phyloP scores from a whole-genome alignment of 2,888 invertebrate species.

The Patella caerulea region DNA sequence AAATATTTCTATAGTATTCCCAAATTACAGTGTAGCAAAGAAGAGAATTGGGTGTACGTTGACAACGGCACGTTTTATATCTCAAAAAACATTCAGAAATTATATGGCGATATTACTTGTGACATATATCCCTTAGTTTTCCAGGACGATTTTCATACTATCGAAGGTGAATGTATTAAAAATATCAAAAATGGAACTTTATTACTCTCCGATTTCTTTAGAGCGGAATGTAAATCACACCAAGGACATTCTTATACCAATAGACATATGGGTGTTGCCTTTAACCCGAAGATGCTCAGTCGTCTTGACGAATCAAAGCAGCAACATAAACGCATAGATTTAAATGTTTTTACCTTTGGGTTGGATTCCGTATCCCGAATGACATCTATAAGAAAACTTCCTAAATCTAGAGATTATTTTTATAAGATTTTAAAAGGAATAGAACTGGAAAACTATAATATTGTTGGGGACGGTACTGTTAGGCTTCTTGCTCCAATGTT shows the following conservation, averaged over 20 bases:
- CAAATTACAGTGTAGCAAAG: slow-evolving; percentile 77
- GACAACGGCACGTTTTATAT: slow-evolving; percentile 77
- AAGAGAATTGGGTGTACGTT: slow-evolving; percentile 83
- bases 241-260: slow-evolving; percentile 76
- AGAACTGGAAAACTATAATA: slow-evolving; percentile 49
- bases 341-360: slow-evolving; percentile 86
- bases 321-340: slow-evolving; percentile 72
- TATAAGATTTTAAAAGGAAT: slow-evolving; percentile 37
- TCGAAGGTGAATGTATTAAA: slow-evolving; percentile 30
- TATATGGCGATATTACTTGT: slow-evolving; percentile 72
- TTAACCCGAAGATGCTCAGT: slow-evolving; percentile 13
- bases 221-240: slow-evolving; percentile 42
- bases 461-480: slow-evolving; percentile 50
- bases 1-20: slow-evolving; percentile 79
- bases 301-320: not conserved
- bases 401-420: slow-evolving; percentile 47
- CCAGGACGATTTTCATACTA: slow-evolving; percentile 43
- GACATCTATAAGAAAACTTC: slow-evolving; percentile 71
- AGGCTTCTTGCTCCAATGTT: slow-evolving; percentile 46
- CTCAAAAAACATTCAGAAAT: slow-evolving; percentile 72
- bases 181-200: slow-evolving; percentile 33
- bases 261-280: slow-evolving; percentile 76
- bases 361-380: slow-evolving; percentile 89
- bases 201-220: slow-evolving; percentile 47
- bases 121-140: slow-evolving; percentile 73